Conservation (phyloP, 2,888 invertebrate genomes). For the Acrobasis repandana region DNA sequence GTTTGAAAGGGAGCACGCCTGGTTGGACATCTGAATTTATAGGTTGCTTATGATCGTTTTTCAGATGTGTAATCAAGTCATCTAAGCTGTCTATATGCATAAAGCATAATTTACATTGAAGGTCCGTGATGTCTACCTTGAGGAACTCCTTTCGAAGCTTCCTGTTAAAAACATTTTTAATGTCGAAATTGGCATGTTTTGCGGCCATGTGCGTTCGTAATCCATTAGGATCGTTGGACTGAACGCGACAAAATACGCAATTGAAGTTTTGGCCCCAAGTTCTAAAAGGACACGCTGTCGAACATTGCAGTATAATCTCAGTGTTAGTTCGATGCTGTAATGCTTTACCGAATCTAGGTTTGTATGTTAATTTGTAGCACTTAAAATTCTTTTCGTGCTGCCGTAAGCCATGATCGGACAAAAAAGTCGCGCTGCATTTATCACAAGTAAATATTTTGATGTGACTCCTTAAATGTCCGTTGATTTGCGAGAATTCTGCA, state of each 20-base stretch:
- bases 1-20: constrained; percentile 71
- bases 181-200: constrained; percentile 68
- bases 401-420: constrained; percentile 67
- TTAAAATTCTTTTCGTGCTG: constrained; percentile 73
- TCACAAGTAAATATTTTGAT: constrained; percentile 73
- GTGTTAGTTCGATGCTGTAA: constrained; percentile 71
- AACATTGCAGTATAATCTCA: constrained; percentile 73
- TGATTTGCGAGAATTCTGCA: constrained; percentile 69
- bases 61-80: constrained; percentile 64
- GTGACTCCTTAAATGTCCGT: constrained; percentile 68
- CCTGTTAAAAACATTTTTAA: constrained; percentile 68
- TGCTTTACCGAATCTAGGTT: constrained; percentile 70
- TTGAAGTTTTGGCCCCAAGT: constrained; percentile 78
- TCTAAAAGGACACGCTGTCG: constrained; percentile 71
- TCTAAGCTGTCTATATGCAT: constrained; percentile 65
- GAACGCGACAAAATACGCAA: constrained; percentile 71
- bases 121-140: constrained; percentile 72
- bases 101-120: constrained; percentile 74
- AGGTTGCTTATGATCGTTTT: constrained; percentile 73
- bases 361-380: constrained; percentile 71
- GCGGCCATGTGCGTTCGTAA: constrained; percentile 70
- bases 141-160: constrained; percentile 71
- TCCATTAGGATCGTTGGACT: constrained; percentile 73
- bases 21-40: constrained; percentile 70
- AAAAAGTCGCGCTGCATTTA: constrained; percentile 70